A percentile compares a stretch with the other conserved stretches of the same genome.
phyloP scores from a whole-genome alignment of 2,113 vertebrate species.

The Setophaga kirtlandii region DNA sequence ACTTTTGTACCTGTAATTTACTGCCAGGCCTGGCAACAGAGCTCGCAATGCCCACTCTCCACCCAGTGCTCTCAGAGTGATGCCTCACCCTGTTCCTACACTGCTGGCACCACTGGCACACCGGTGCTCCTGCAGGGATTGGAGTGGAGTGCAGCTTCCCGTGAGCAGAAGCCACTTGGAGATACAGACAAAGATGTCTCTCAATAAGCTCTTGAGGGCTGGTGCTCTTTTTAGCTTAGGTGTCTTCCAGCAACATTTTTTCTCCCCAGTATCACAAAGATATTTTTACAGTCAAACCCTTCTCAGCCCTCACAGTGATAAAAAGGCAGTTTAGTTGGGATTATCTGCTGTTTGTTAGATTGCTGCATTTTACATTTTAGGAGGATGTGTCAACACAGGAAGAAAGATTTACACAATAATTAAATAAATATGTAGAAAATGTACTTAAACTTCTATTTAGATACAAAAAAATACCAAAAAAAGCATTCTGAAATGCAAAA shows the following conservation, averaged over 20 bases:
- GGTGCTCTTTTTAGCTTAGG: background rate
- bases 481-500: background rate
- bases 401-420: background rate
- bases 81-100: background rate
- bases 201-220: background rate
- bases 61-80: background rate
- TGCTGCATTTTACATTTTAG: background rate
- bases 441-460: background rate
- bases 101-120: fast-evolving
- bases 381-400: background rate
- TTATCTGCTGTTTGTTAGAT: background rate
- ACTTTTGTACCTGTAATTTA: background rate
- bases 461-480: background rate
- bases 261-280: background rate
- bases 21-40: background rate
- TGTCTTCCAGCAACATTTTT: background rate
- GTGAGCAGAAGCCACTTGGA: fast-evolving
- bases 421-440: background rate
- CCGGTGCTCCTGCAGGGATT: background rate
- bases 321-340: background rate
- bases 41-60: background rate
- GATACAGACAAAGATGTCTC: background rate
- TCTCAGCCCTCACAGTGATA: background rate
- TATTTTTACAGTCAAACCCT: background rate
- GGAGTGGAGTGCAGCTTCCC: background rate